Evolutionary conservation across 2,797 vertebrate genomes (phyloP), one percentile per base, ranked within the genome.

Genomic region (Bucorvus abyssinicus): DNA sequence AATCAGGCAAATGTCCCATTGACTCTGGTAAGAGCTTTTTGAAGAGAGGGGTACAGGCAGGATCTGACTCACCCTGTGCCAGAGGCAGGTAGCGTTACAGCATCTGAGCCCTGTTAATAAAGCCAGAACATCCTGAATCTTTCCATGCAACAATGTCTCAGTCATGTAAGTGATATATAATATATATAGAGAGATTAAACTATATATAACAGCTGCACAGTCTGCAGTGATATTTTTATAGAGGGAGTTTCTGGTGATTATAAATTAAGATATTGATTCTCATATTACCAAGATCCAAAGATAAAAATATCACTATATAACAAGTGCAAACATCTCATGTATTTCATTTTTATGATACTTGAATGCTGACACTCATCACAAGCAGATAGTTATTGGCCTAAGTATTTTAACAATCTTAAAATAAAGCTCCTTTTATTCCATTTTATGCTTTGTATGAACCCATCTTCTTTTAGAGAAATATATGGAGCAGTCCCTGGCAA

Each of bases 301-400:
- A 89, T 94, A 96, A 97, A 97, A 98, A 97, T 97, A 96, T 40
- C 92, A 53, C 75, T 87, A 40, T 75, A 47, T 76, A 95, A 87
- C 69, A 93, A 82, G 70, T 69, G 88, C 69, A 82, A 95, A 93
- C 90, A 82, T 92, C 89, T 30, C n/a, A 74, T 65, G 34, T 73
- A 90, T 92, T 97, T 97, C 80, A 89, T 96, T 97, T 97, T 97
- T 92, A 85, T 90, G 93, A 60, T 47, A 50, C 74, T 95, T 86
- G 24, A 63, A 49, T 2, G 4, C 81, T 96, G 91, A 93, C 53
- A 96, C 91, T 90, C 95, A 89, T 53, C 47, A 50, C 50, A 60
- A 52, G 69, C 61, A 89, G 53, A 67, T 83, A 26, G 57, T n/a
- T 78, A 23, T n/a, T 65, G 15, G 50, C 38, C 49, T 56, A 57